These are phyloP conservation scores for Glomeris maerens DNA, from an alignment of 1,140 invertebrate genomes.

Conservation along the genomic window DNA sequence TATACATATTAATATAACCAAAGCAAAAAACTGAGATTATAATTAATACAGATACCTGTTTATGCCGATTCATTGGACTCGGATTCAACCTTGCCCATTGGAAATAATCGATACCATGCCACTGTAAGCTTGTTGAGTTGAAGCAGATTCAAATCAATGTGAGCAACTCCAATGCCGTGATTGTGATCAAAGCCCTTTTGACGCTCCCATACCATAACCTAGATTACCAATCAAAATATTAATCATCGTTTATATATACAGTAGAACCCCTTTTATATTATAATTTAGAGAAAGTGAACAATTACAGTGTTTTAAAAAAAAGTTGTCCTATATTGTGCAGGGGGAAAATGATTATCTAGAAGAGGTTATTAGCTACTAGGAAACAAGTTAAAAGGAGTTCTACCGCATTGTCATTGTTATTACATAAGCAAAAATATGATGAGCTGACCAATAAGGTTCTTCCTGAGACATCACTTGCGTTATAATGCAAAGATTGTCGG, in stretches of 20 bases:
- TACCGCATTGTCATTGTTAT: too few species aligned
- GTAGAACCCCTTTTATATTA: too few species aligned
- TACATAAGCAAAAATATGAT: too few species aligned
- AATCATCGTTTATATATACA: background rate
- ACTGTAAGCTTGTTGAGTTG: constrained; percentile 58
- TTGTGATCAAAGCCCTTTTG: constrained; percentile 66
- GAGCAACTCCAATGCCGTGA: constrained; percentile 66
- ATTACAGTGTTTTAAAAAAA: too few species aligned
- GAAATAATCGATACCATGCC: constrained; percentile 80
- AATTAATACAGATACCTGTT: too few species aligned
- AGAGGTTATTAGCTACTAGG: too few species aligned
- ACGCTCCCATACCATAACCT: constrained; percentile 68
- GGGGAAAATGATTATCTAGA: too few species aligned
- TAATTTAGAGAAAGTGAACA: too few species aligned
- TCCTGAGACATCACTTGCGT: constrained; percentile 66
- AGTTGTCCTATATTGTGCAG: too few species aligned
- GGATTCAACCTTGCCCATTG: constrained; percentile 22
- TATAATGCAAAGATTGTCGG: constrained; percentile 73
- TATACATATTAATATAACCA: too few species aligned
- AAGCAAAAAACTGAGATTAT: too few species aligned
- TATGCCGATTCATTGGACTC: constrained; percentile 5
- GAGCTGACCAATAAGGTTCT: constrained; percentile 53
- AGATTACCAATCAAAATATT: constrained; percentile 12
- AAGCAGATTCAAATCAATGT: constrained; percentile 62
- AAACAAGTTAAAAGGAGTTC: too few species aligned